Evolutionary conservation across 2,888 invertebrate genomes (phyloP).

Genomic region (Eustalomyia histrio): DNA sequence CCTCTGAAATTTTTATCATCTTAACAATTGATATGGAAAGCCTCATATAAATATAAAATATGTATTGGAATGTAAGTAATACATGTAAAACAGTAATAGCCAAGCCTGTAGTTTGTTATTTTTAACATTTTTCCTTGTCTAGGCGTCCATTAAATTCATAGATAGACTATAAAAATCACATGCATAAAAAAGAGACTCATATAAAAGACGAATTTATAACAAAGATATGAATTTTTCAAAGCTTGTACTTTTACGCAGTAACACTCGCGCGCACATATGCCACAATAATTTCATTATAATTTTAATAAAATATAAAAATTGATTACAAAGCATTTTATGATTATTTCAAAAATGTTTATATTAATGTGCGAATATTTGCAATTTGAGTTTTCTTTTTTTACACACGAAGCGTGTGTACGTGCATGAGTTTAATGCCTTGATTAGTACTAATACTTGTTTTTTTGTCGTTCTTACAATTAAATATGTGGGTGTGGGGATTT

Average conservation of each 20-base stretch:
- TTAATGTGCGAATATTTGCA: not conserved
- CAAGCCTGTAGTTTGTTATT: constrained; percentile 51
- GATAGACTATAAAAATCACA: constrained; percentile 27
- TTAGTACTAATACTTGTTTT: not conserved
- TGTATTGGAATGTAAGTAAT: constrained; percentile 9
- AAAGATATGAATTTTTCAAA: too few species aligned
- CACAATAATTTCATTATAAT: too few species aligned
- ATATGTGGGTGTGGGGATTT: not conserved
- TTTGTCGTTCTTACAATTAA: not conserved
- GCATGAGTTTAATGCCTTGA: not conserved
- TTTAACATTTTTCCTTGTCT: constrained; percentile 23
- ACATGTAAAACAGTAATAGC: constrained; percentile 37
- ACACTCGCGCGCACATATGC: too few species aligned
- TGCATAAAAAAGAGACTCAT: constrained; percentile 1
- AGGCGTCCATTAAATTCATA: constrained; percentile 45
- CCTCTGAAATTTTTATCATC: too few species aligned
- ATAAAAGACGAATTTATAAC: too few species aligned
- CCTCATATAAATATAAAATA: too few species aligned
- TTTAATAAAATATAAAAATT: constrained; percentile 31
- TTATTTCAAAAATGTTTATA: not conserved
- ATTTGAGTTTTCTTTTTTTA: not conserved
- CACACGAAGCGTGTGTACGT: not conserved
- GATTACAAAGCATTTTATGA: constrained; percentile 10
- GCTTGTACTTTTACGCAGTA: too few species aligned
- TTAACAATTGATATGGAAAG: too few species aligned